These are phyloP conservation scores for Myocastor coypus DNA, from an alignment of 2,113 vertebrate genomes.

Conservation along the genomic window DNA sequence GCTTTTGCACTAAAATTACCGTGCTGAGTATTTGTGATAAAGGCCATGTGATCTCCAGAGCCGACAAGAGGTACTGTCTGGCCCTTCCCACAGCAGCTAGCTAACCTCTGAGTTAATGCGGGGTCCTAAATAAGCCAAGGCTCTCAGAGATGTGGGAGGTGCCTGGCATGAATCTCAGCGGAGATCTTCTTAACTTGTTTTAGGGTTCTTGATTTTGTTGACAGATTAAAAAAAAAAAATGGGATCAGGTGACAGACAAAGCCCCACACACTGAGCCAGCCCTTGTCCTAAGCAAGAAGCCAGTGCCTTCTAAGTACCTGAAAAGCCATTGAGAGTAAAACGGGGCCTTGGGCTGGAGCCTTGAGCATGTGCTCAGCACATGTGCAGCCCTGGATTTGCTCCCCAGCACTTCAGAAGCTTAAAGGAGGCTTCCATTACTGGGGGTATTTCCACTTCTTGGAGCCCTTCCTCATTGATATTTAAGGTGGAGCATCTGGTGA, in stretches of 20 bases:
- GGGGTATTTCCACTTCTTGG: not conserved
- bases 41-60: not conserved
- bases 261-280: not conserved
- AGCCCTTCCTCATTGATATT: not conserved
- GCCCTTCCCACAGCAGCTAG: not conserved
- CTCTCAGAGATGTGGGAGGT: not conserved
- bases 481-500: not conserved
- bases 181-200: not conserved
- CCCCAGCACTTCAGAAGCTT: not conserved
- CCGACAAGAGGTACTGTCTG: not conserved
- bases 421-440: too few relatives aligned
- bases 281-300: not conserved
- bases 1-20: conserved; percentile 25
- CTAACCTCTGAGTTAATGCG: not conserved
- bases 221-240: not conserved
- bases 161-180: not conserved
- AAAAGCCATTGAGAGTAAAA: not conserved
- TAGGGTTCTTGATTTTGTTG: not conserved
- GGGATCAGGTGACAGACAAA: not conserved
- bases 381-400: not conserved
- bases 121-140: not conserved
- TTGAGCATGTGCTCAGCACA: not conserved
- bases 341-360: not conserved
- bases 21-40: not conserved
- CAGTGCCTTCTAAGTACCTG: not conserved